Conservation (phyloP, 1,140 invertebrate genomes). For the Whitmania pigra region DNA sequence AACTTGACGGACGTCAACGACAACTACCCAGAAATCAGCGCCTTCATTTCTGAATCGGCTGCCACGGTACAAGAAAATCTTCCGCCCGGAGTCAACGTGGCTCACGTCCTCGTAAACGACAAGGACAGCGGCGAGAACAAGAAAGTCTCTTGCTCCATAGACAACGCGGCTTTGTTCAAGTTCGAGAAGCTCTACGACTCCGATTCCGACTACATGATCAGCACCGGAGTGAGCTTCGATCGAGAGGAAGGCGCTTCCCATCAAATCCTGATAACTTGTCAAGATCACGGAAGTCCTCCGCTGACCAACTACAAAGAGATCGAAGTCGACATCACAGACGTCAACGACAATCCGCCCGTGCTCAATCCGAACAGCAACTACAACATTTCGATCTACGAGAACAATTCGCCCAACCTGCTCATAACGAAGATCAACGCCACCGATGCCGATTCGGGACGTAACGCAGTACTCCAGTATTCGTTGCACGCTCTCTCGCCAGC, state of each 20-base stretch:
- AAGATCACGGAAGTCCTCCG: conserved; percentile 31
- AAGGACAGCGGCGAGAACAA: conserved; percentile 33
- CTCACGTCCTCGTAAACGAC: conserved; percentile 34
- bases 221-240: conserved; percentile 28
- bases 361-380: conserved; percentile 21
- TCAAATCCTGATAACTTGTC: conserved; percentile 28
- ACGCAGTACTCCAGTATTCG: conserved; percentile 27
- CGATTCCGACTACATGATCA: conserved; percentile 29
- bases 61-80: conserved; percentile 24
- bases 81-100: conserved; percentile 29
- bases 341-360: conserved; percentile 24
- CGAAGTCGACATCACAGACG: conserved; percentile 22
- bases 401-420: conserved; percentile 27
- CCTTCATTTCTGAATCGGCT: conserved; percentile 28
- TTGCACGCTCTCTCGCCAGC: conserved; percentile 31
- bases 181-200: conserved; percentile 28
- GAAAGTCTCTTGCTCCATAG: conserved; percentile 31
- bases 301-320: conserved; percentile 25
- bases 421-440: conserved; percentile 31
- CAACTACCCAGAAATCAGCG: conserved; percentile 21
- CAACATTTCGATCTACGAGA: conserved; percentile 28
- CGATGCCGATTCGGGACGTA: conserved; percentile 31
- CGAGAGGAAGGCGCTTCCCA: conserved; percentile 24
- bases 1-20: conserved; percentile 24
- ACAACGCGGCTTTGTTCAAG: conserved; percentile 26